Evolutionary conservation across 1,140 invertebrate genomes (phyloP).

Genomic region (Ceratina calcarata): DNA sequence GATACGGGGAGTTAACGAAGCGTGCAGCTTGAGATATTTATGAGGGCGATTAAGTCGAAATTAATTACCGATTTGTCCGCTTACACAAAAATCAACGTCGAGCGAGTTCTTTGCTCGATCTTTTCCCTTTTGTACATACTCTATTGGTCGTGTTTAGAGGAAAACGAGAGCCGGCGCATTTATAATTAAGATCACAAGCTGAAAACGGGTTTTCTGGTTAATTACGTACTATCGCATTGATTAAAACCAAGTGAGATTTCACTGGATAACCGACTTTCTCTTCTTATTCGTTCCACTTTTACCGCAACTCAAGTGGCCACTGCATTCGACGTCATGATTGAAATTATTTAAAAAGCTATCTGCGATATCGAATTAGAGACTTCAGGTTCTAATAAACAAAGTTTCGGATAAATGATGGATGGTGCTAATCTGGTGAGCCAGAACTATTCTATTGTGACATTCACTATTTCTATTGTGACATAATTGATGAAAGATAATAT

Average conservation of each 20-base stretch:
- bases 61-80: conserved; percentile 31
- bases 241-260: conserved; percentile 4
- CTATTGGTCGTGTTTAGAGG: not conserved
- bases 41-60: conserved; percentile 15
- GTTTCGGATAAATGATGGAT: no score
- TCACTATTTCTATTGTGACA: no score
- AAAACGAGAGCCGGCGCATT: not conserved
- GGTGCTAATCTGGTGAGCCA: no score
- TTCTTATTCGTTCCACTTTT: not conserved
- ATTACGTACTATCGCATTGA: conserved; percentile 19
- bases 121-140: no score
- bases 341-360: no score
- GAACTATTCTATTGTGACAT: no score
- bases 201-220: conserved; percentile 19
- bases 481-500: no score
- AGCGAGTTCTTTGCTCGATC: not conserved
- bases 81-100: not conserved
- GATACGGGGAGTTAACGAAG: not conserved
- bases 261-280: conserved; percentile 8
- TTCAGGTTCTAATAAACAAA: no score
- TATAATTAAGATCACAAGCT: conserved; percentile 18
- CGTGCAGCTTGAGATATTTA: not conserved
- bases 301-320: not conserved
- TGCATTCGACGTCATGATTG: no score
- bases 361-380: no score